These are phyloP conservation scores for Prostheceraeus crozeri DNA, from an alignment of 2,888 invertebrate genomes.

Conservation along the genomic window DNA sequence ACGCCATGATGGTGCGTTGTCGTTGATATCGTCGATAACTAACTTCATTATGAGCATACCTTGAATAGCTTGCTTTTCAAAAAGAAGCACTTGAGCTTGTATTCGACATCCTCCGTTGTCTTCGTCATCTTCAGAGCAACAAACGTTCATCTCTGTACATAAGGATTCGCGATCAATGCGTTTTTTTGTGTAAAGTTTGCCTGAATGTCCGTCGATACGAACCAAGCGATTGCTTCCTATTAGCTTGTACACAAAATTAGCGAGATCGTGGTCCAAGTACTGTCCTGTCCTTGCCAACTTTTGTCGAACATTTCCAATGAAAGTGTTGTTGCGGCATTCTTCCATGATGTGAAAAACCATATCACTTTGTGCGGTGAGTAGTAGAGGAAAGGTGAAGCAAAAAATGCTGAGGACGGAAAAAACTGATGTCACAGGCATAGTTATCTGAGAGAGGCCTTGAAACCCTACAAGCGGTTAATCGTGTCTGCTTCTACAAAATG, in stretches of 20 bases:
- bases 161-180: conserved; percentile 26
- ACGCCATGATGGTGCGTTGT: conserved; percentile 33
- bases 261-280: neutral
- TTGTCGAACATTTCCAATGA: conserved; percentile 11
- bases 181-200: neutral
- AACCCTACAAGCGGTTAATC: too few species aligned
- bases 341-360: neutral
- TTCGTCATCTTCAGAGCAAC: conserved; percentile 13
- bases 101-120: neutral
- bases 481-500: too few species aligned
- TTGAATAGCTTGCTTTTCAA: too few species aligned
- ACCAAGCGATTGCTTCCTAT: conserved; percentile 21
- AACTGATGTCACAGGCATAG: too few species aligned
- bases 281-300: neutral
- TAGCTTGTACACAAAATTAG: neutral
- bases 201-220: conserved; percentile 20
- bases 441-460: too few species aligned
- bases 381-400: too few species aligned
- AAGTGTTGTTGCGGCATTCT: neutral
- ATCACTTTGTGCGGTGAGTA: too few species aligned
- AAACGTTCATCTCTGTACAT: conserved; percentile 4
- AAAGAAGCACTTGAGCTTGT: too few species aligned
- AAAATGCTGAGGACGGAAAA: too few species aligned
- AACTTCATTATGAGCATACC: conserved; percentile 1
- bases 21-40: conserved; percentile 29